Evolutionary conservation across 2,888 invertebrate species (phyloP), one percentile per base, ranked within the genome.

Genomic region (Podabrus alpinus): DNA sequence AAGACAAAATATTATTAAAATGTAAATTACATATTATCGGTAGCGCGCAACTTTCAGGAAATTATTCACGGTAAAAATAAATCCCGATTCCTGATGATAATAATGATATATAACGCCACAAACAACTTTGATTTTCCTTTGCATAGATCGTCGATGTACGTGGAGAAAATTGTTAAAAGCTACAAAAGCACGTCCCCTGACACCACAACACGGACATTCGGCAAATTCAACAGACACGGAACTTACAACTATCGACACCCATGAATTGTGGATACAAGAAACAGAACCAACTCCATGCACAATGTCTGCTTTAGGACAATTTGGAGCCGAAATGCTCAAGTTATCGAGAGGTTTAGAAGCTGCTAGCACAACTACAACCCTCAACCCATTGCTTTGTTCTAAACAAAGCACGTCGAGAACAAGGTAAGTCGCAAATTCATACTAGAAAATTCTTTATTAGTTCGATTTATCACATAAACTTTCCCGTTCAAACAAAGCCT

Each of bases 301-400:
- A 79, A 94, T 95, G 92, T 93, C 94, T 25, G 95, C 95, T 74
- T 89, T 95, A 84, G 95, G 95, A 86, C 94, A 94, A 85, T 95
- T 95, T 86, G 95, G 95, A 71, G 94, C 94, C 59, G 94, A 95
- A 90, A 94, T 95, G 95, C 89, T 95, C 82, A 94, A 94, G 84
- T 89, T 95, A 25, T 95, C 95, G 21, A 90, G 94, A 78, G 94
- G 95, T 77, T 88, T 95, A 82, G 94, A 94, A 88, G 93, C 93
- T 78, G 93, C 93, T 75, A 88, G 89, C 87, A 59, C 82, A 15
- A 45, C 76, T 5, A 69, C 64, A 3, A 67, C 64, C 13, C 29
- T 24, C 10, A 76, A 71, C 24, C 73, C 76, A 15, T 25, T 72
- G 13, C 24, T 62, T 70, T 73, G 69, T 16, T 69, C 73, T 16